These are phyloP conservation scores for Steinernema khuongi DNA, from an alignment of 1,140 invertebrate species.

Conservation along the genomic window DNA sequence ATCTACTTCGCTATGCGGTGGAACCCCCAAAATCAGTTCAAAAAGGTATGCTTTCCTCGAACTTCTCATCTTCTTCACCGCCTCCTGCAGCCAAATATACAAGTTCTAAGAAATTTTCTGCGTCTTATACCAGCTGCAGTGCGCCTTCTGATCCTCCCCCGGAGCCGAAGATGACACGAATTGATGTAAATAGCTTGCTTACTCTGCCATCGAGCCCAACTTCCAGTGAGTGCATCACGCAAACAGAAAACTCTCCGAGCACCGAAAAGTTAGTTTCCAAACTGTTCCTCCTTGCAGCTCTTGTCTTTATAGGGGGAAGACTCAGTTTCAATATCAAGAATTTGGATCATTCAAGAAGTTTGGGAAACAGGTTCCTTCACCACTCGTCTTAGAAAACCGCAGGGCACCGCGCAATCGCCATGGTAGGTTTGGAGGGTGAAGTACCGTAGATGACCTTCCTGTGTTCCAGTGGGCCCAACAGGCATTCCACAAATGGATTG, in stretches of 20 bases:
- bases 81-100: not conserved
- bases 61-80: not conserved
- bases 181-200: not conserved
- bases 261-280: not conserved
- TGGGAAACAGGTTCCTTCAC: not conserved
- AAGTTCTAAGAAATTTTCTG: not conserved
- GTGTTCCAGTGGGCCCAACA: constrained; percentile 38
- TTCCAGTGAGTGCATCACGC: not conserved
- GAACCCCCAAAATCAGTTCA: not conserved
- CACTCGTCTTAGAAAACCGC: not conserved
- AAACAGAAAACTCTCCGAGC: not conserved
- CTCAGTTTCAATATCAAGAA: not conserved
- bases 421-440: not conserved
- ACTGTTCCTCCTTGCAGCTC: not conserved
- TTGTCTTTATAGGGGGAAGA: not conserved
- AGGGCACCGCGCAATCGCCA: not conserved
- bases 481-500: constrained; percentile 40
- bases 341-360: not conserved
- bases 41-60: not conserved
- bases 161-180: not conserved
- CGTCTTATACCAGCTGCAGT: not conserved
- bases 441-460: not conserved
- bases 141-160: not conserved
- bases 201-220: not conserved
- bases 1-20: not conserved